Percentiles rank a stretch among this genome's conserved stretches.
phyloP scores from a whole-genome alignment of 1,140 invertebrate species.

The Atta texana region DNA sequence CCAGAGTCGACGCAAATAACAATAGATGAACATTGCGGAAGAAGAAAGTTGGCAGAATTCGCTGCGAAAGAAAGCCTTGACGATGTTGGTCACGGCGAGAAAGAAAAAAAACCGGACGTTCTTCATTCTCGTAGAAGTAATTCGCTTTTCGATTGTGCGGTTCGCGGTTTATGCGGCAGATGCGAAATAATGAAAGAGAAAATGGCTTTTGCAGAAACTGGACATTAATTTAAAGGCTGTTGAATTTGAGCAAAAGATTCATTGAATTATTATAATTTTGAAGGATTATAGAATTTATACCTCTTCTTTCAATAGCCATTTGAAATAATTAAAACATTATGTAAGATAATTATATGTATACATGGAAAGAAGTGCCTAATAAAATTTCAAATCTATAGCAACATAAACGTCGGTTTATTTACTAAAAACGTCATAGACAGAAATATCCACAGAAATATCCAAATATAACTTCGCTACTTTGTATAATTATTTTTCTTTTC shows the following conservation, averaged over 20 bases:
- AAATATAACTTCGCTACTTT: not conserved
- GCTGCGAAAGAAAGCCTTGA: slow-evolving; percentile 36
- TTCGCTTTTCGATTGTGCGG: slow-evolving; percentile 41
- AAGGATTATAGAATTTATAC: not conserved
- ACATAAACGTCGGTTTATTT: not conserved
- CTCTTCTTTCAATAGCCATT: not conserved
- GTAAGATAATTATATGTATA: not conserved
- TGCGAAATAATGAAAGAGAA: slow-evolving; percentile 3
- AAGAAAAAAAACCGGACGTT: slow-evolving; percentile 18
- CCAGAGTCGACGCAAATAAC: slow-evolving; percentile 56
- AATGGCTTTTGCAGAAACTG: slow-evolving; percentile 4
- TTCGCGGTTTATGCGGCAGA: slow-evolving; percentile 32
- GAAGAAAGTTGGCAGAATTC: slow-evolving; percentile 70
- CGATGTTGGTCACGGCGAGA: slow-evolving; percentile 20
- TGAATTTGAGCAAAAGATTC: not conserved
- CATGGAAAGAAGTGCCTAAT: slow-evolving; percentile 3
- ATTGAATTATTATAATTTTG: slow-evolving; percentile 17
- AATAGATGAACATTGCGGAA: slow-evolving; percentile 58
- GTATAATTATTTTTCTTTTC: slow-evolving; percentile 34
- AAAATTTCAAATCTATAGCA: not conserved
- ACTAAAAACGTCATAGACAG: not conserved
- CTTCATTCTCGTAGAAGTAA: slow-evolving; percentile 17
- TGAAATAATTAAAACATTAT: slow-evolving; percentile 8
- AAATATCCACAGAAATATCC: not conserved
- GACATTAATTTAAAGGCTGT: slow-evolving; percentile 21